Percentiles rank a stretch among this genome's conserved stretches.
These are phyloP conservation scores for Heliothis virescens DNA, from an alignment of 1,140 invertebrate genomes.

Conservation along the genomic window DNA sequence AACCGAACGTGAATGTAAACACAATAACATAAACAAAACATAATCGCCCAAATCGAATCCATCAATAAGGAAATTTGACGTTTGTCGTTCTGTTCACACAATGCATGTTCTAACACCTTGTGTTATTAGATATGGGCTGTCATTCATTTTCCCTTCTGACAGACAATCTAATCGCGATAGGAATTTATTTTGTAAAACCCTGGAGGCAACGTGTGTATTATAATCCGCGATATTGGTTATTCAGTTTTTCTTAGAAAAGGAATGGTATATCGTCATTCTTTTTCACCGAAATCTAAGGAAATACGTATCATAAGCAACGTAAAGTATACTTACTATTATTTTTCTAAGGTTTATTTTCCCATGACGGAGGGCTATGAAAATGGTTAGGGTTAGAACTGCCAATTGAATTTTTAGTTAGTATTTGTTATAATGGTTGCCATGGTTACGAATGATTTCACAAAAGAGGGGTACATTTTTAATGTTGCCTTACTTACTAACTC, in stretches of 20 bases:
- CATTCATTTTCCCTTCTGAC: not conserved
- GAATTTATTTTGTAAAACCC: constrained; percentile 29
- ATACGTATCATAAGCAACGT: no score
- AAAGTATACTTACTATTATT: no score
- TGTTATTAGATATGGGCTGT: not conserved
- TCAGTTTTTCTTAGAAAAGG: not conserved
- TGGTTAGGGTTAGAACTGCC: not conserved
- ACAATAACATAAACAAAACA: constrained; percentile 31
- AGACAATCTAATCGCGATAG: constrained; percentile 2
- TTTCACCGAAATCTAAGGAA: not conserved
- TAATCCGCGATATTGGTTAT: not conserved
- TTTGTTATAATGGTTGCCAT: constrained; percentile 17
- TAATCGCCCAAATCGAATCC: not conserved
- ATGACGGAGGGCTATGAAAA: not conserved
- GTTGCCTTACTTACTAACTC: not conserved
- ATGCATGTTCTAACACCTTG: not conserved
- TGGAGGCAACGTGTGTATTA: not conserved
- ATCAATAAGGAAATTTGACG: not conserved
- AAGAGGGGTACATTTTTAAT: not conserved
- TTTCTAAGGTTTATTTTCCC: no score
- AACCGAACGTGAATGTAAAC: not conserved
- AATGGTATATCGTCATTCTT: not conserved
- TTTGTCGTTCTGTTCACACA: not conserved
- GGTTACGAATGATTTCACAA: not conserved
- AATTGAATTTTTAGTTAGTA: not conserved